phyloP scores from a whole-genome alignment of 1,140 invertebrate species.

The Achroia grisella region DNA sequence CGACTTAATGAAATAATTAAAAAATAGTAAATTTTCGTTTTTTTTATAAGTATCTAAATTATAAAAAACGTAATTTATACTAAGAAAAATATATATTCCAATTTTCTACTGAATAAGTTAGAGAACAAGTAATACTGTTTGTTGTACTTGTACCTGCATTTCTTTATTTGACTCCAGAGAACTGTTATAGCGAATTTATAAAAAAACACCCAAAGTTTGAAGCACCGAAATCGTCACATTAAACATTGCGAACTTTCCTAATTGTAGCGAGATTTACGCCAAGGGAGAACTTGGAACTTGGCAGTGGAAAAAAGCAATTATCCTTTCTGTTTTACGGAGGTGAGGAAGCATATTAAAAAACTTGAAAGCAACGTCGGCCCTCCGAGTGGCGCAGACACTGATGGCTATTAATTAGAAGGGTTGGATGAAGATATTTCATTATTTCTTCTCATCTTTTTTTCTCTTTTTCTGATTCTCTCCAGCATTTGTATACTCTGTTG shows the following conservation, averaged over 20 bases:
- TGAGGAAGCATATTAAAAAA: constrained; percentile 73
- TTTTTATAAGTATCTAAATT: too few relatives aligned
- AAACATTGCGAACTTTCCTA: constrained; percentile 51
- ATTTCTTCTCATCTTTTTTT: constrained; percentile 43
- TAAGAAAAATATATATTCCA: too few relatives aligned
- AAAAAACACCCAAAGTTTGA: constrained; percentile 1
- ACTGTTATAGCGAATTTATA: background rate
- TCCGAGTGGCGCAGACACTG: constrained; percentile 65
- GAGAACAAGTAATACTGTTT: too few relatives aligned
- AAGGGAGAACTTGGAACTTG: constrained; percentile 38
- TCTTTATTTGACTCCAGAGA: too few relatives aligned
- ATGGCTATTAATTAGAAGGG: constrained; percentile 72
- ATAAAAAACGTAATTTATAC: too few relatives aligned
- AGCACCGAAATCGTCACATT: constrained; percentile 14
- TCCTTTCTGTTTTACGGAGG: constrained; percentile 62
- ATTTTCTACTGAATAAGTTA: too few relatives aligned
- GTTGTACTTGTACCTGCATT: too few relatives aligned
- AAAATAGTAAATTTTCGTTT: too few relatives aligned
- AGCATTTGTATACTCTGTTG: too few relatives aligned
- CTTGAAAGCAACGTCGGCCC: constrained; percentile 65
- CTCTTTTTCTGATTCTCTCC: constrained; percentile 5
- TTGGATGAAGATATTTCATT: constrained; percentile 66
- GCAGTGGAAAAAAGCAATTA: constrained; percentile 67
- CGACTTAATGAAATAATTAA: too few relatives aligned
- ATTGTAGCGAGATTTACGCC: constrained; percentile 58